phyloP scores from a whole-genome alignment of 2,113 vertebrate genomes.

The Cyanocitta stelleri region DNA sequence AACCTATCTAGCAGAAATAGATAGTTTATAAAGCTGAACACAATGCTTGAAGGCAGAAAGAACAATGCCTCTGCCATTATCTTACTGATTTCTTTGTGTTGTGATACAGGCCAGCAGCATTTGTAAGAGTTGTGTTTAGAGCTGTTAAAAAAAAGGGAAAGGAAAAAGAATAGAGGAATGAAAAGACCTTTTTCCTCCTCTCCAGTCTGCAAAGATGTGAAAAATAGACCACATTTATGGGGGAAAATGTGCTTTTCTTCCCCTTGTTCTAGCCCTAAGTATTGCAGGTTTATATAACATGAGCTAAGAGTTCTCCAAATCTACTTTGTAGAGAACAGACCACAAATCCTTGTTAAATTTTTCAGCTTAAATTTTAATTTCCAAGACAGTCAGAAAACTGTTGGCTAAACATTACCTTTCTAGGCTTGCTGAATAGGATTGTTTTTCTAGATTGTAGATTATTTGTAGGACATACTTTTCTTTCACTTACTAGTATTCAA shows the following conservation, averaged over 20 bases:
- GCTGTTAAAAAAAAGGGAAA: neutral
- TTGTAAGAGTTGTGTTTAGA: neutral
- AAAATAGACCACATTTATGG: neutral
- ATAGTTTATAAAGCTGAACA: neutral
- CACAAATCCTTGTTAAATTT: neutral
- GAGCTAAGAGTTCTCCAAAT: neutral
- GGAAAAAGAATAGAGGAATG: neutral
- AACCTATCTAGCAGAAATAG: neutral
- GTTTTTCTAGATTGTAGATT: neutral
- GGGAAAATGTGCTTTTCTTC: neutral
- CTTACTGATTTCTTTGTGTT: neutral
- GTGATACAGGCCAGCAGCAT: neutral
- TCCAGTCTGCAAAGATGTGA: neutral
- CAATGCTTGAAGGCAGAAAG: neutral
- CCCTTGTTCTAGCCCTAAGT: neutral
- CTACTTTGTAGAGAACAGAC: rapidly evolving
- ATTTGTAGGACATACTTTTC: neutral
- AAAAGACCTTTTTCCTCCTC: neutral
- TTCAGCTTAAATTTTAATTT: neutral
- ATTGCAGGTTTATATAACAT: neutral
- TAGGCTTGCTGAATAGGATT: neutral
- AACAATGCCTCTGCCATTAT: neutral
- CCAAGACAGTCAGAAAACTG: neutral
- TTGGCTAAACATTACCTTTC: neutral
- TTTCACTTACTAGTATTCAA: neutral